Conservation (phyloP, 2,113 vertebrate species). For the Pteropus alecto region DNA sequence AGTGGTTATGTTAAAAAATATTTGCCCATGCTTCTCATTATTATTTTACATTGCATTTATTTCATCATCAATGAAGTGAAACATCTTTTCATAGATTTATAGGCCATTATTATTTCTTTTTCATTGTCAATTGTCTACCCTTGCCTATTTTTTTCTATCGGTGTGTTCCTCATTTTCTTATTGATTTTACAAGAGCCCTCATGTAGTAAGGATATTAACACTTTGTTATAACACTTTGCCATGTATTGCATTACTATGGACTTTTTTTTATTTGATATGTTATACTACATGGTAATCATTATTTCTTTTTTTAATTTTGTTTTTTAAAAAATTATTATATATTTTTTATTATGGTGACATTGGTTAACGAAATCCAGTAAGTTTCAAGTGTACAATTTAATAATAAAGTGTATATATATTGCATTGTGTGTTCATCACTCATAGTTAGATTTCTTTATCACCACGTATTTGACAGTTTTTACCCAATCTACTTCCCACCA, state of each 20-base stretch:
- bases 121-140: not conserved
- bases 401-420: no score
- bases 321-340: no score
- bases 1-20: not conserved
- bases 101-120: not conserved
- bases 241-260: not conserved
- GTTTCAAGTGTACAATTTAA: no score
- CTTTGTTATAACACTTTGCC: not conserved
- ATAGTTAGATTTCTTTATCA: no score
- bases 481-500: no score
- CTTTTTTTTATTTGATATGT: not conserved
- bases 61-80: conserved; percentile 10
- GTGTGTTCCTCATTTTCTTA: not conserved
- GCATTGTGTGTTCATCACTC: no score
- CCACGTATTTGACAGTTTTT: no score
- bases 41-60: conserved; percentile 39
- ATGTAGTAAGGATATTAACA: not conserved
- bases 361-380: no score
- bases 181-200: not conserved
- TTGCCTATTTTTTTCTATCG: not conserved
- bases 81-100: not conserved
- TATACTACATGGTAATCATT: not conserved
- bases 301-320: not conserved
- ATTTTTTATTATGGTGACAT: no score
- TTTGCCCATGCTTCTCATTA: not conserved